These are phyloP conservation scores for Sebastes hopkinsi DNA, from an alignment of 2,797 vertebrate genomes.

Conservation along the genomic window DNA sequence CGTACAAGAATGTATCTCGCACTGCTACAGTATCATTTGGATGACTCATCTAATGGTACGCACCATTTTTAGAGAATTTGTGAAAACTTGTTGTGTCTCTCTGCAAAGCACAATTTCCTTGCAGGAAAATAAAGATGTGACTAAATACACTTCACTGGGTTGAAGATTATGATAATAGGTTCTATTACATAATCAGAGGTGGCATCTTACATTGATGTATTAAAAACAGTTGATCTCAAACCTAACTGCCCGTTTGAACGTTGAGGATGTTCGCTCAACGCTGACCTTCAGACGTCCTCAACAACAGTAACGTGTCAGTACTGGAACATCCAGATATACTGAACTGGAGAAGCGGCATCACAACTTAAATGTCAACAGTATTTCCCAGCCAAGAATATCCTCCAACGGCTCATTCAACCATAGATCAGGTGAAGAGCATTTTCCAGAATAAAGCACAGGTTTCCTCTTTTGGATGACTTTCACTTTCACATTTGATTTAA, in stretches of 20 bases:
- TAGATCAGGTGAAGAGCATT: not conserved
- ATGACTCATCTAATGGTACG: not conserved
- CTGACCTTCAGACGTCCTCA: conserved; percentile 19
- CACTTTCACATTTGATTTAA: not conserved
- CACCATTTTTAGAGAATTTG: not conserved
- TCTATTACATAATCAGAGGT: not conserved
- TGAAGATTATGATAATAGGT: not conserved
- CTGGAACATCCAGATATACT: not conserved
- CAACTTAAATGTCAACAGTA: conserved; percentile 35
- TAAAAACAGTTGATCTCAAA: not conserved
- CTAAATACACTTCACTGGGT: not conserved
- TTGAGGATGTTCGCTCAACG: not conserved
- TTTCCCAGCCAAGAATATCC: not conserved
- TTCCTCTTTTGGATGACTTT: not conserved
- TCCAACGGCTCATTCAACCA: not conserved
- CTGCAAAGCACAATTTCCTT: not conserved
- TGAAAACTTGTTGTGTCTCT: not conserved
- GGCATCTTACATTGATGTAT: not conserved
- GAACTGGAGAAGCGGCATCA: not conserved
- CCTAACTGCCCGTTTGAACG: not conserved
- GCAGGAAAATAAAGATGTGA: not conserved
- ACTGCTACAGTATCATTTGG: not conserved
- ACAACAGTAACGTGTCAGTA: not conserved
- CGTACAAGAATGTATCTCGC: not conserved
- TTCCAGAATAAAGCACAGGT: not conserved